Base-by-base conservation (phyloP, 2,113 vertebrate species). In the Maccullochella peelii region DNA sequence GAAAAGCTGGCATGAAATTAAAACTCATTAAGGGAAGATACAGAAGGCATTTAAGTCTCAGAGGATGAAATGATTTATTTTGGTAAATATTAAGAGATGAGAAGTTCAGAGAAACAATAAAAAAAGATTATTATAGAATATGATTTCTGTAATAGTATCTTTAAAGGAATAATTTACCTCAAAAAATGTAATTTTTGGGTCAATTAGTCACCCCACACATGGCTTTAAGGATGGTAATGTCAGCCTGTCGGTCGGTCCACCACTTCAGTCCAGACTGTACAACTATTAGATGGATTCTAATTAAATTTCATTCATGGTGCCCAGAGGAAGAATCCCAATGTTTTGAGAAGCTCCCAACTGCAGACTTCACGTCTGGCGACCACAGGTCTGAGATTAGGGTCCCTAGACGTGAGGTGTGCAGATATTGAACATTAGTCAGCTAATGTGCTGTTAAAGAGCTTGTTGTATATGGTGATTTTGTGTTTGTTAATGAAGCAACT, bases 1-100 rank as follows among this genome's bases (percentile, higher is more conserved):
- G 50, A 66, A 89, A 91, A 88, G 83, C 85, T 90, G 79, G 79
- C 88, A 88, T 91, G 88, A 86, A 91, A 91, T 86, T 68, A 82
- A 93, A 86, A 88, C 27, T 86, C 69, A 81, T 89, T 77, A 82
- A 54, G 80, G 52, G 68, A 88, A 85, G 72, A 71, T 65, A 67
- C 14, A 55, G 38, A 87, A 58, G 4, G 18, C 30, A 47, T 61
- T 71, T 55, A 62, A 62, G 49, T 77, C 73, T 77, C 66, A 59
- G 21, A 70, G 76, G 65, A 70, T 36, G 49, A 82, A 72, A 82
- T 77, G 0, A 75, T 85, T 6, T 36, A 25, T 79, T 86, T 75
- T 63, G 44, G 27, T 62, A 69, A 57, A 85, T 77, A 73, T 66
- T 44, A 52, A 61, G 42, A 77, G 55, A 68, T 18, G 16, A 62